Conservation (phyloP, 2,797 vertebrate genomes). For the Nasua narica region DNA sequence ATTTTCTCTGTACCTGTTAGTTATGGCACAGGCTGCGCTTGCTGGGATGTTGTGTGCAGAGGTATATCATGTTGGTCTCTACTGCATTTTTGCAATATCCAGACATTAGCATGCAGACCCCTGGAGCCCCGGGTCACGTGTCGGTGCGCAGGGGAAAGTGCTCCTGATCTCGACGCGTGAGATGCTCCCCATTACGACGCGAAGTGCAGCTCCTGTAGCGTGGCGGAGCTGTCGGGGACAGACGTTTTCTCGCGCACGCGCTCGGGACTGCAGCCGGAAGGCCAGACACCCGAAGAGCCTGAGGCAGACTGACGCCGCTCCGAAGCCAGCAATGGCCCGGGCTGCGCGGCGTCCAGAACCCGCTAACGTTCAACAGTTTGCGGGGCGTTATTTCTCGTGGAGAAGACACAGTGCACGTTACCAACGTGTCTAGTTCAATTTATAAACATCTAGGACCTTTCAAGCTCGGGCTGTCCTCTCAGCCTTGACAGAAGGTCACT, state of each 20-base stretch:
- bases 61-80: not conserved
- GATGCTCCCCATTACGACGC: not conserved
- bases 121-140: not conserved
- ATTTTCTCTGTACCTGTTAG: not conserved
- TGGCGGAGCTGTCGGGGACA: not conserved
- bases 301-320: not conserved
- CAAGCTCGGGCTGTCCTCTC: not conserved
- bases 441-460: not conserved
- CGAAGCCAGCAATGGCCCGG: accelerated
- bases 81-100: not conserved
- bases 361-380: not conserved
- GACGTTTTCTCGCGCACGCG: not conserved
- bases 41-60: not conserved
- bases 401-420: not conserved
- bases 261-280: not conserved
- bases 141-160: not conserved
- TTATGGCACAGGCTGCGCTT: not conserved
- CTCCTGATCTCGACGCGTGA: not conserved
- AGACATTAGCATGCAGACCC: slow-evolving; percentile 31
- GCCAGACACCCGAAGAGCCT: not conserved
- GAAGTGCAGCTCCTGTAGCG: accelerated
- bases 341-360: accelerated
- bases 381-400: not conserved
- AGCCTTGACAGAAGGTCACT: not conserved
- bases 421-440: not conserved